A percentile compares a stretch with the other conserved stretches of the same genome.
These are phyloP conservation scores for Phallusia fumigata DNA, from an alignment of 23 tunicate species.

Conservation along the genomic window DNA sequence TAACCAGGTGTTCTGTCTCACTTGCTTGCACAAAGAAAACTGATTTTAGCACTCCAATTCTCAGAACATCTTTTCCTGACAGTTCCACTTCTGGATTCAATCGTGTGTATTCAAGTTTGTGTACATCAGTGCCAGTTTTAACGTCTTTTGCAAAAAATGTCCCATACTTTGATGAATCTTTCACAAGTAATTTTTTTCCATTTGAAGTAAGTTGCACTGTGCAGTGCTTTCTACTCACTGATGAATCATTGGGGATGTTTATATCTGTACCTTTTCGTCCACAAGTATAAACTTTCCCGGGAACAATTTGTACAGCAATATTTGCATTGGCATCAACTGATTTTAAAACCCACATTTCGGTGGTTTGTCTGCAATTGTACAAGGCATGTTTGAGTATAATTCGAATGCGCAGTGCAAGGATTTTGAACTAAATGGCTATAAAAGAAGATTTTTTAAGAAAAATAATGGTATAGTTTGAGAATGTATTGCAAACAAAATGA, in stretches of 20 bases:
- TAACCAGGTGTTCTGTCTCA: constrained; percentile 8
- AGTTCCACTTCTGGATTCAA: constrained; percentile 9
- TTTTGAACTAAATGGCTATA: no score
- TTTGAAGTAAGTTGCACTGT: constrained; percentile 22
- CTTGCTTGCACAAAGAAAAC: constrained; percentile 15
- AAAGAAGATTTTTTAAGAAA: no score
- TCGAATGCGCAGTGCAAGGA: no score
- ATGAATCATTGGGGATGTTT: constrained; percentile 50
- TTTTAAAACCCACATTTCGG: neutral
- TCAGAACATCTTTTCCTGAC: constrained; percentile 22
- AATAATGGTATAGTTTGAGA: no score
- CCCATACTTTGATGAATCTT: constrained; percentile 72
- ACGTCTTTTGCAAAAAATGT: constrained; percentile 31
- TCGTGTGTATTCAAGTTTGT: constrained; percentile 15
- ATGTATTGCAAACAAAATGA: no score
- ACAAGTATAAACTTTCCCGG: neutral
- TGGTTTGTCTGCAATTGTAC: no score
- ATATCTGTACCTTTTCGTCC: constrained; percentile 46
- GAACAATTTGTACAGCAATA: neutral
- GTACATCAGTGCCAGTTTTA: neutral
- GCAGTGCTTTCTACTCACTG: constrained; percentile 77
- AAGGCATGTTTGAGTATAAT: no score
- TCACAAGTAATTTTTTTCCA: constrained; percentile 8
- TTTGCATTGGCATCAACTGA: neutral
- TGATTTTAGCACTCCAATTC: constrained; percentile 61